These are phyloP conservation scores for Xestia xanthographa DNA, from an alignment of 2,888 invertebrate species.

Conservation along the genomic window DNA sequence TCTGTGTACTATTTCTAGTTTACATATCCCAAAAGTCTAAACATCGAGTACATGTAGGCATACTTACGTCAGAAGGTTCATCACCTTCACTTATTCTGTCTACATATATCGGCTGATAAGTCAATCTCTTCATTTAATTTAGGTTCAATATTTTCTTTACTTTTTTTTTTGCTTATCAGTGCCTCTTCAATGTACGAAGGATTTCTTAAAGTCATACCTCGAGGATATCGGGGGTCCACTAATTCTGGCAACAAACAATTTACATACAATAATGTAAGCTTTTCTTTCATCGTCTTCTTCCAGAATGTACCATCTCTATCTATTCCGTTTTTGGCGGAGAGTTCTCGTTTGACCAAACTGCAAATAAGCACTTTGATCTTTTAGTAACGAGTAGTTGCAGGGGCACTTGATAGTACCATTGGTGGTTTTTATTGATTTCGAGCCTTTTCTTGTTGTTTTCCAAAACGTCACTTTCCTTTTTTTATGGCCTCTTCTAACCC, in stretches of 20 bases:
- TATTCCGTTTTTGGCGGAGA: constrained; percentile 16
- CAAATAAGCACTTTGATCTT: constrained; percentile 8
- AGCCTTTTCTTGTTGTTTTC: constrained; percentile 12
- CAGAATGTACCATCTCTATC: constrained; percentile 21
- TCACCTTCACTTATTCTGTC: too few relatives aligned
- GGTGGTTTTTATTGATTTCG: constrained; percentile 19
- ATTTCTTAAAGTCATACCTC: constrained; percentile 11
- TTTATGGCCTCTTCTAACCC: constrained; percentile 9
- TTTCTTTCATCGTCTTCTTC: constrained; percentile 10
- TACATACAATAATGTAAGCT: constrained; percentile 14
- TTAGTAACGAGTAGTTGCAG: constrained; percentile 18
- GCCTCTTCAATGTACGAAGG: constrained; percentile 9
- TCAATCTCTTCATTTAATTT: too few relatives aligned
- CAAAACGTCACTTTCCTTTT: constrained; percentile 16
- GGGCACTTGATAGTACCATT: constrained; percentile 16
- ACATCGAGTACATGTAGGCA: too few relatives aligned
- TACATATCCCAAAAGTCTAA: too few relatives aligned
- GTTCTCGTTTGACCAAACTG: constrained; percentile 19
- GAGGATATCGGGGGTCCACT: not conserved
- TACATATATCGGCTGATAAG: too few relatives aligned
- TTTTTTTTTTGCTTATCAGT: not conserved
- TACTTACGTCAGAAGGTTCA: too few relatives aligned
- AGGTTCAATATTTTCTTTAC: not conserved
- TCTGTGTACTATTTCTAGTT: too few relatives aligned
- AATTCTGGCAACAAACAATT: constrained; percentile 19